Conservation (phyloP, 2,888 invertebrate genomes). For the Pseudococcus jackbeardsleyi region DNA sequence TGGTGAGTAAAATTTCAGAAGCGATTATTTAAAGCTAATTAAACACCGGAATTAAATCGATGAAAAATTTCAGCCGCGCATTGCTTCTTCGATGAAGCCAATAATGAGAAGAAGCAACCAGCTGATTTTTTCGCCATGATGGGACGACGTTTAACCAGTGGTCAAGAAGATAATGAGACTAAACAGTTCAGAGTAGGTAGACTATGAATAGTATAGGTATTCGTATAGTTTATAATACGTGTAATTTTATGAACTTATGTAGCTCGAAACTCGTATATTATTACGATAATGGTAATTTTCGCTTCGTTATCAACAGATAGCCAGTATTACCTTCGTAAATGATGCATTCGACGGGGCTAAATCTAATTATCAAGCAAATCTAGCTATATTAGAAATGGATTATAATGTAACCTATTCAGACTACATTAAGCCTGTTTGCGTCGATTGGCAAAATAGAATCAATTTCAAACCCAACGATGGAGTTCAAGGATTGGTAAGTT, state of each 20-base stretch:
- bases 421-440: constrained; percentile 15
- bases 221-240: not conserved
- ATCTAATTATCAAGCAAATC: constrained; percentile 21
- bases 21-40: constrained; percentile 18
- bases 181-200: constrained; percentile 24
- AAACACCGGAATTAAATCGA: not conserved
- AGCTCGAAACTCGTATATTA: constrained; percentile 6
- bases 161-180: not conserved
- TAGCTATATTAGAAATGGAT: constrained; percentile 49
- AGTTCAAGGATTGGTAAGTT: constrained; percentile 20
- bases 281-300: not conserved
- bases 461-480: constrained; percentile 24
- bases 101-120: not conserved
- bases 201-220: not conserved
- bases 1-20: not conserved
- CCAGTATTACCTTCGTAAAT: constrained; percentile 24
- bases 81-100: constrained; percentile 10
- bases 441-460: constrained; percentile 31
- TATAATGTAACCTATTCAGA: not conserved
- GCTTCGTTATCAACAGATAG: constrained; percentile 32
- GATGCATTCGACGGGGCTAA: constrained; percentile 21
- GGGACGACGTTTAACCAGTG: not conserved
- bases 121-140: not conserved
- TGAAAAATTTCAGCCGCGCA: constrained; percentile 28
- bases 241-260: not conserved